These are phyloP conservation scores for Drosophila recens DNA, from an alignment of 2,888 invertebrate genomes.

Conservation along the genomic window DNA sequence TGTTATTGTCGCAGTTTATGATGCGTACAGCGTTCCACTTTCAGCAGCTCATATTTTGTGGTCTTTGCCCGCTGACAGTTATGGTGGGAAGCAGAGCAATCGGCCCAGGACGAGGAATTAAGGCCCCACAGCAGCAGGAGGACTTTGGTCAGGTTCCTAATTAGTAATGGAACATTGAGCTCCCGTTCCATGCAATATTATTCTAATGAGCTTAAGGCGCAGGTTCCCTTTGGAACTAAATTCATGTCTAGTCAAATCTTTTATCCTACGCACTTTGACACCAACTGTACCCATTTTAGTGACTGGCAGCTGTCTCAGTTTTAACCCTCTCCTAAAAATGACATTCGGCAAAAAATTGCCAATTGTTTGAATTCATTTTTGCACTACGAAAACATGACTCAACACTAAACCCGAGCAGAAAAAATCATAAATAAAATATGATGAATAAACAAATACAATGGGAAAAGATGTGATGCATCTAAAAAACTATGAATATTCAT, in stretches of 20 bases:
- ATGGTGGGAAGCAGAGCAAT: conserved; percentile 71
- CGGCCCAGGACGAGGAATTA: conserved; percentile 20
- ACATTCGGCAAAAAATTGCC: conserved; percentile 19
- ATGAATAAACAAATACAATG: conserved; percentile 72
- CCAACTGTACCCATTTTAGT: conserved; percentile 46
- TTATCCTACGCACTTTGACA: neutral
- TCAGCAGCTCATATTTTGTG: conserved; percentile 77
- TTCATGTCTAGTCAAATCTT: neutral
- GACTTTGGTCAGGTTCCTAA: conserved; percentile 58
- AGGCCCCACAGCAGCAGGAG: conserved; percentile 3
- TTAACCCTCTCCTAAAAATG: conserved; percentile 52
- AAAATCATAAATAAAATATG: conserved; percentile 71
- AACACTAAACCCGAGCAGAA: conserved; percentile 41
- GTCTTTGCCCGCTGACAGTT: conserved; percentile 61
- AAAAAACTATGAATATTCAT: conserved; percentile 79
- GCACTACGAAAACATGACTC: conserved; percentile 69
- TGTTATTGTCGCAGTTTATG: conserved; percentile 75
- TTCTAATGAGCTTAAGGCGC: conserved; percentile 48
- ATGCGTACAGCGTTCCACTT: conserved; percentile 69
- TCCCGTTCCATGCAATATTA: conserved; percentile 5
- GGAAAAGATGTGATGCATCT: conserved; percentile 39
- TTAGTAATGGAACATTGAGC: conserved; percentile 60
- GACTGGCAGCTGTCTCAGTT: conserved; percentile 20
- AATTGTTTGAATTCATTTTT: conserved; percentile 47
- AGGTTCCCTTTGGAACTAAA: neutral